Evolutionary conservation across 2,113 vertebrate species (phyloP).

Genomic region (Seriola aureovittata): DNA sequence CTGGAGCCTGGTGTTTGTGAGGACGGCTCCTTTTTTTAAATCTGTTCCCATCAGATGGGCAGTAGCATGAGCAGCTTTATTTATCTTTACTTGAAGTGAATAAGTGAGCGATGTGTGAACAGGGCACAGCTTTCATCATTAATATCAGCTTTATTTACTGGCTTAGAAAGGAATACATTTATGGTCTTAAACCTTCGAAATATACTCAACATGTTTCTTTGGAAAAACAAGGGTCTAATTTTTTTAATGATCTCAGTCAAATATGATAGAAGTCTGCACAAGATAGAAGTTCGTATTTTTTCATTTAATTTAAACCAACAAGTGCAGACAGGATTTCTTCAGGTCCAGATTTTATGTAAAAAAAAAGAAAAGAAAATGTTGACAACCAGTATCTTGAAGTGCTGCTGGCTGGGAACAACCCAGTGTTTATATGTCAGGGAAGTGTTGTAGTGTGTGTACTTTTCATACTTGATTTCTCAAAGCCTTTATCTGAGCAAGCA

Average conservation of each 20-base stretch:
- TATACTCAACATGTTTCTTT: neutral
- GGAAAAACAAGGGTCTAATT: neutral
- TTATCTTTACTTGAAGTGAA: conserved; percentile 12
- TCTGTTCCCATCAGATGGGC: neutral
- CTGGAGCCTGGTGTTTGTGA: neutral
- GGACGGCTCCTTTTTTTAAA: neutral
- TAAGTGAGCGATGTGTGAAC: neutral
- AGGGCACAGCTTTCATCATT: neutral
- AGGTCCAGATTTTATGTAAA: neutral
- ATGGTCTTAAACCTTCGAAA: neutral
- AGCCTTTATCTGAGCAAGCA: neutral
- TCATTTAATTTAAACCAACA: neutral
- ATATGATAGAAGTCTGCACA: neutral
- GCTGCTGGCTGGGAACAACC: neutral
- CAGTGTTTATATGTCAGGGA: neutral
- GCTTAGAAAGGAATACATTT: neutral
- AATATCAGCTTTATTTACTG: neutral
- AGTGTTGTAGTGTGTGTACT: neutral
- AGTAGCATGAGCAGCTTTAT: conserved; percentile 3
- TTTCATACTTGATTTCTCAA: neutral
- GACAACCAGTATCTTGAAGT: neutral
- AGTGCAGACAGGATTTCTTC: neutral
- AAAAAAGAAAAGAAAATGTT: neutral
- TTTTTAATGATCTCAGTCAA: neutral
- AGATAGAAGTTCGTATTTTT: neutral